phyloP scores from a whole-genome alignment of 2,113 vertebrate species.

The Xyliphius kryptos region DNA sequence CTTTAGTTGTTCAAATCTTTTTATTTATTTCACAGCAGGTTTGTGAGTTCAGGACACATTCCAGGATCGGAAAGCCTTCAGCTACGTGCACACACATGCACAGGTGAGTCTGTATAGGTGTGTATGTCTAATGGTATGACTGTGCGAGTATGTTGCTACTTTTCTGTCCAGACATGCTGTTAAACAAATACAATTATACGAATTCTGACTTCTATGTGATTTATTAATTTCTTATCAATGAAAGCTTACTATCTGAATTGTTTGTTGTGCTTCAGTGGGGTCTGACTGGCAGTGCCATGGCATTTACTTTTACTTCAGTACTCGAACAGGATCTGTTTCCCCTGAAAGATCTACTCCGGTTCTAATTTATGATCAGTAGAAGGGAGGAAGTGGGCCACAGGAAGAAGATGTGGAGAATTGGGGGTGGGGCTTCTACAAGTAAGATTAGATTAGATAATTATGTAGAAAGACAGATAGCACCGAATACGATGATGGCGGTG shows the following conservation, averaged over 20 bases:
- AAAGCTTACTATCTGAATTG: too few species aligned
- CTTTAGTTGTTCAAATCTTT: background rate
- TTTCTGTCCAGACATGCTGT: background rate
- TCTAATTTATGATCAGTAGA: too few species aligned
- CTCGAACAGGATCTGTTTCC: background rate
- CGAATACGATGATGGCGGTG: background rate
- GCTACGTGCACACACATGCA: background rate
- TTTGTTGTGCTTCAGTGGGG: background rate
- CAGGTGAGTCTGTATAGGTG: too few species aligned
- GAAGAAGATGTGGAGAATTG: background rate
- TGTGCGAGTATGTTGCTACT: background rate
- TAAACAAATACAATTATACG: background rate
- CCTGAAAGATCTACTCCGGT: constrained; percentile 8
- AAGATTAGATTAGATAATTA: background rate
- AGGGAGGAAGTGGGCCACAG: too few species aligned
- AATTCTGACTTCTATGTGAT: too few species aligned
- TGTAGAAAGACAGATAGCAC: background rate
- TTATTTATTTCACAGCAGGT: too few species aligned
- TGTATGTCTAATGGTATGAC: background rate
- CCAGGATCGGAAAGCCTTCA: constrained; percentile 1
- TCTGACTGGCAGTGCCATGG: background rate
- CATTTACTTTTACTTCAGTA: constrained; percentile 11
- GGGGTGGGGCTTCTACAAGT: constrained; percentile 2
- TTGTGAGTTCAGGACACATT: constrained; percentile 5
- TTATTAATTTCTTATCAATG: too few species aligned